Conservation (phyloP, 2,797 vertebrate genomes). For the Scolopax bukidnonensis region DNA sequence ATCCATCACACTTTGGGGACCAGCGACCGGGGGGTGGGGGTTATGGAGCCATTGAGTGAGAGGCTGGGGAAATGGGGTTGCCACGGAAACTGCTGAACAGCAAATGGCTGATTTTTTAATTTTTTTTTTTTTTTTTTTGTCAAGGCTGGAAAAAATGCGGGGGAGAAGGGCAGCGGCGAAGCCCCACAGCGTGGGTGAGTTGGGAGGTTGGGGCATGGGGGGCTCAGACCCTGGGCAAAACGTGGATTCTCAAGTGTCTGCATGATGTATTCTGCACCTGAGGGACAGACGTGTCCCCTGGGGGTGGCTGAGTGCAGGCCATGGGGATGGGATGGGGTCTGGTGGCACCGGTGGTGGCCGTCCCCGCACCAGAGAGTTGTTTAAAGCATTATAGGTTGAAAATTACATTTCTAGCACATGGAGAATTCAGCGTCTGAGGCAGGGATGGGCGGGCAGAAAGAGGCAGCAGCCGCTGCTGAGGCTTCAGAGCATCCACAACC, state of each 20-base stretch:
- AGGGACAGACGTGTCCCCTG: background rate
- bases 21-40: accelerated
- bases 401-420: background rate
- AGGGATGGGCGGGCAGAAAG: background rate
- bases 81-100: constrained; percentile 44
- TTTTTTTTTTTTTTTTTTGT: background rate
- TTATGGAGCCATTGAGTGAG: background rate
- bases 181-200: accelerated
- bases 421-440: accelerated
- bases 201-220: accelerated
- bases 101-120: background rate
- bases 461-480: background rate
- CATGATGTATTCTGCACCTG: background rate
- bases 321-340: background rate
- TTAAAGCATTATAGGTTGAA: background rate
- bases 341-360: background rate
- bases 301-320: background rate
- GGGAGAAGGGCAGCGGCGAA: background rate
- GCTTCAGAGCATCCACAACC: background rate
- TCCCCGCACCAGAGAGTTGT: background rate
- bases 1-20: background rate
- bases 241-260: accelerated
- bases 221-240: too few species aligned
- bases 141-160: background rate
- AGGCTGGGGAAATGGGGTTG: constrained; percentile 41